A percentile compares a stretch with the other conserved stretches of the same genome.
Evolutionary conservation across 2,113 vertebrate species (phyloP).

Genomic region (Ramphastos sulfuratus): DNA sequence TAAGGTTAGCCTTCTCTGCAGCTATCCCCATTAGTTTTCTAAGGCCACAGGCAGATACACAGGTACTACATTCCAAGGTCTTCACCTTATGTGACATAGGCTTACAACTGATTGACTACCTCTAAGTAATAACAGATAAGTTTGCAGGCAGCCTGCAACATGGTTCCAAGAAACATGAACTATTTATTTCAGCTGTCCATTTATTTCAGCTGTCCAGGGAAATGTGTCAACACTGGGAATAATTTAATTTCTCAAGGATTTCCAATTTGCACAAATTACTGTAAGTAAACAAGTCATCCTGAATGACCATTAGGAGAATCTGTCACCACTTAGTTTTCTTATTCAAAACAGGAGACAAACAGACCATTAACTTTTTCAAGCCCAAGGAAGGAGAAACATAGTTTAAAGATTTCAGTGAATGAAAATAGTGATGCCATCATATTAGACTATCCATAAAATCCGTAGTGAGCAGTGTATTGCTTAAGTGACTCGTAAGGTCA

Average conservation of each 20-base stretch:
- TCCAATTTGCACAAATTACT: conserved; percentile 34
- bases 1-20: not conserved
- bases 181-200: conserved; percentile 10
- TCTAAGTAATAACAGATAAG: not conserved
- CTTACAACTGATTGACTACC: conserved; percentile 5
- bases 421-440: not conserved
- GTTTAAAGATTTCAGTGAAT: not conserved
- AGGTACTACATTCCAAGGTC: not conserved
- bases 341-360: not conserved
- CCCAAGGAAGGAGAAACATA: not conserved
- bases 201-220: conserved; percentile 7
- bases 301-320: conserved; percentile 1
- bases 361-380: not conserved
- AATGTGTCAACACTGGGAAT: conserved; percentile 6
- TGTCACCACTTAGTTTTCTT: not conserved
- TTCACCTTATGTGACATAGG: not conserved
- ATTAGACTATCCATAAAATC: not conserved
- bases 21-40: not conserved
- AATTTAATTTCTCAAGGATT: conserved; percentile 14
- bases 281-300: conserved; percentile 10
- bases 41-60: not conserved
- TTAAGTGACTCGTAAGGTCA: not conserved
- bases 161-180: not conserved
- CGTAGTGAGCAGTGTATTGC: not conserved
- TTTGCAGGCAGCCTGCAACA: not conserved